phyloP scores from a whole-genome alignment of 2,113 vertebrate species.

The Takifugu bimaculatus region DNA sequence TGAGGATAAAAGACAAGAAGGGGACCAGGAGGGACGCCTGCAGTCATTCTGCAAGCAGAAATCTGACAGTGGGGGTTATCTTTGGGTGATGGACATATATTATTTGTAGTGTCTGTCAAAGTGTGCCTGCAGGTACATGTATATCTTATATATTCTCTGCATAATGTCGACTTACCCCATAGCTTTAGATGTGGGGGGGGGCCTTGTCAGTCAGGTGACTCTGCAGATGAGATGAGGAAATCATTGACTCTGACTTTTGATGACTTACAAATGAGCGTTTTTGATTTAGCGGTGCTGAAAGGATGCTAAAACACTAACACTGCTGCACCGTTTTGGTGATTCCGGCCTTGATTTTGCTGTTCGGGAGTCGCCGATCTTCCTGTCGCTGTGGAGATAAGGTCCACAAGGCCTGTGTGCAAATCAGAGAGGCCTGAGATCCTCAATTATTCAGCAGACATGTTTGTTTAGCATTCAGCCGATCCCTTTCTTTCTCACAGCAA shows the following conservation, averaged over 20 bases:
- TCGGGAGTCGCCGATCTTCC: conserved; percentile 1
- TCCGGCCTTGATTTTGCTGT: neutral
- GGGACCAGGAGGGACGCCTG: conserved; percentile 47
- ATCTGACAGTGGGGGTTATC: conserved; percentile 30
- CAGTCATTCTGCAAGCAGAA: conserved; percentile 23
- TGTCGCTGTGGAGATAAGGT: conserved; percentile 67
- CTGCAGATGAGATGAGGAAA: conserved; percentile 22
- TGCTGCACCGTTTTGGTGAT: neutral
- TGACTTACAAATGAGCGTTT: neutral
- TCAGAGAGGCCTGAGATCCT: conserved; percentile 61
- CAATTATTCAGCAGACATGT: conserved; percentile 77
- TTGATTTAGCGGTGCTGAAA: no score
- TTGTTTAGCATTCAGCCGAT: conserved; percentile 76
- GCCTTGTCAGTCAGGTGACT: conserved; percentile 6
- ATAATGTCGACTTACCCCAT: conserved; percentile 4
- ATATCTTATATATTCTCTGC: conserved; percentile 6
- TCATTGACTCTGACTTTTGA: neutral
- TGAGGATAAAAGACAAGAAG: conserved; percentile 39
- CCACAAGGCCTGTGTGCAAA: conserved; percentile 75
- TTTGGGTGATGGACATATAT: conserved; percentile 23
- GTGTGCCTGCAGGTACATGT: conserved; percentile 9
- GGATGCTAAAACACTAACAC: no score
- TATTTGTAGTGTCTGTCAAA: conserved; percentile 21
- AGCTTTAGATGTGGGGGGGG: neutral
- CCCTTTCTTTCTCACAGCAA: conserved; percentile 60